These are phyloP conservation scores for Menura novaehollandiae DNA, from an alignment of 2,113 vertebrate genomes.

Conservation along the genomic window DNA sequence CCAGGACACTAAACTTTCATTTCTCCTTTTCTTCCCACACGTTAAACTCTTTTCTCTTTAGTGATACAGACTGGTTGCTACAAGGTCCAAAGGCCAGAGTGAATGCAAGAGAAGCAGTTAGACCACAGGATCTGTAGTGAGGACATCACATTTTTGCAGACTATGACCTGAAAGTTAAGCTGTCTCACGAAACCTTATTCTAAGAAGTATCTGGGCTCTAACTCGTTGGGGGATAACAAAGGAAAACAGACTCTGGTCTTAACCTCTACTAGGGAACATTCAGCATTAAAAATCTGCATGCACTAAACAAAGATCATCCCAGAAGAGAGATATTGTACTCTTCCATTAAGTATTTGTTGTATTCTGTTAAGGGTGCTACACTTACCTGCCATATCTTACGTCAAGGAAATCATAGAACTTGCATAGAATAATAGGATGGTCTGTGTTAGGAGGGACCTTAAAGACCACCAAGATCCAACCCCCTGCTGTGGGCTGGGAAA, in stretches of 20 bases:
- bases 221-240: not conserved
- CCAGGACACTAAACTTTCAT: not conserved
- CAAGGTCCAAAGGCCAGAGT: not conserved
- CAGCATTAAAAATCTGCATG: not conserved
- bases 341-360: not conserved
- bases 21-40: not conserved
- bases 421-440: not conserved
- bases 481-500: not conserved
- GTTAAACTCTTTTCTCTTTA: not conserved
- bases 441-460: not conserved
- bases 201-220: not conserved
- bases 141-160: not conserved
- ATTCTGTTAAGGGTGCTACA: not conserved
- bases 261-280: not conserved
- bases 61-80: not conserved
- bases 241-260: not conserved
- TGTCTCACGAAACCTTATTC: not conserved
- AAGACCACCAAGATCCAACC: not conserved
- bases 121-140: not conserved
- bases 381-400: not conserved
- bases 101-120: not conserved
- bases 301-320: not conserved
- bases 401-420: not conserved
- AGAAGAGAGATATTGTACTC: not conserved
- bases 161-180: not conserved